Percentiles rank a stretch among this genome's conserved stretches.
Conservation (phyloP, 92 coral and sea anemone species). For the Actinernus sp. region DNA sequence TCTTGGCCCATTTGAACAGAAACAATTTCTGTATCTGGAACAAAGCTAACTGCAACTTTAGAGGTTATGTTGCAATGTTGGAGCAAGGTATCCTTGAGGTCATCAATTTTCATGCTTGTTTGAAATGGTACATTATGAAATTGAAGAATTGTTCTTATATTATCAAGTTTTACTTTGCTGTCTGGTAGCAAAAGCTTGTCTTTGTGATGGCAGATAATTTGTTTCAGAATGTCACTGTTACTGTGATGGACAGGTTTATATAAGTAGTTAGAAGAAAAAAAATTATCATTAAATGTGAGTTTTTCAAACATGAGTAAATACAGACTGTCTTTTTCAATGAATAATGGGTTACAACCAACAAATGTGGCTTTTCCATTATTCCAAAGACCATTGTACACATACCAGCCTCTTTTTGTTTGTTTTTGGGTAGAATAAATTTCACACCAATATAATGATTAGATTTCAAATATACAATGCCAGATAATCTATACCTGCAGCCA, state of each 20-base stretch:
- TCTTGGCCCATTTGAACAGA: not conserved
- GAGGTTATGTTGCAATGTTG: constrained; percentile 19
- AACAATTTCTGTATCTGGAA: constrained; percentile 20
- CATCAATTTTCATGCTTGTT: constrained; percentile 26
- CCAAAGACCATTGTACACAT: constrained; percentile 31
- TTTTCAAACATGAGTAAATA: constrained; percentile 30
- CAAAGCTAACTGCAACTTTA: constrained; percentile 20
- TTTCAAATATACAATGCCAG: constrained; percentile 44
- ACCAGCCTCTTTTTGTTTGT: constrained; percentile 18
- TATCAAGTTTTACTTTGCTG: constrained; percentile 24
- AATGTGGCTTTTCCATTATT: constrained; percentile 27
- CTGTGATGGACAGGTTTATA: constrained; percentile 3
- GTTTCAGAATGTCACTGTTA: constrained; percentile 20
- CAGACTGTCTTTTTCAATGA: constrained; percentile 19
- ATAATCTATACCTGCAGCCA: constrained; percentile 18
- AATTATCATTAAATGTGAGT: no score
- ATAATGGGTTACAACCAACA: constrained; percentile 18
- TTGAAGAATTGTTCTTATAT: constrained; percentile 6
- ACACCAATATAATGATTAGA: constrained; percentile 43
- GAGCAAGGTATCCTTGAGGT: constrained; percentile 25
- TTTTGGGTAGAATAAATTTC: constrained; percentile 21
- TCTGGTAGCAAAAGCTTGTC: constrained; percentile 22
- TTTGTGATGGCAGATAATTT: constrained; percentile 20
- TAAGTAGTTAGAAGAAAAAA: no score
- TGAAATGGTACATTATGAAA: constrained; percentile 16